Conservation (phyloP, 2,797 vertebrate species). For the Sitta carolinensis region DNA sequence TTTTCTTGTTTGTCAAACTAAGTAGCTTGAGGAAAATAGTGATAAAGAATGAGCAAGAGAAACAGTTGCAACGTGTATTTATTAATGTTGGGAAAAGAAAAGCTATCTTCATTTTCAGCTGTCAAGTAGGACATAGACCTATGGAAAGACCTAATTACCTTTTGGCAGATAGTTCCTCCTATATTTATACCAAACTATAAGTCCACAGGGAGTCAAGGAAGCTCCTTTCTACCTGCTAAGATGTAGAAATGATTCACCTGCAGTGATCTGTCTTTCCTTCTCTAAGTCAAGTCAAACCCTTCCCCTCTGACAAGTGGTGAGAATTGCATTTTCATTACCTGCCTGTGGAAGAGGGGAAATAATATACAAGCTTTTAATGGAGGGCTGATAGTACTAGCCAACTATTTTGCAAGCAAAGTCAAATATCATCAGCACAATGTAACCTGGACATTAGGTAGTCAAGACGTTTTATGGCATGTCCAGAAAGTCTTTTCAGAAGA, state of each 20-base stretch:
- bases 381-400: neutral
- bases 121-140: neutral
- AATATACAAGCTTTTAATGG: neutral
- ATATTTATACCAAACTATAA: neutral
- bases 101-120: neutral
- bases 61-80: neutral
- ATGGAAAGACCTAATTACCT: neutral
- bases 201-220: neutral
- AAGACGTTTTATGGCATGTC: neutral
- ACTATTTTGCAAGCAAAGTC: neutral
- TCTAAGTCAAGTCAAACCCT: neutral
- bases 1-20: neutral
- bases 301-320: neutral
- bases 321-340: neutral
- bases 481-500: neutral
- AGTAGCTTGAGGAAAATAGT: neutral
- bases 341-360: accelerated
- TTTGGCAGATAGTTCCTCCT: neutral
- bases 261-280: neutral
- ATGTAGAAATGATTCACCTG: neutral
- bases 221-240: neutral
- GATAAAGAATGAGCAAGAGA: neutral
- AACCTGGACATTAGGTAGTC: neutral
- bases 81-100: neutral
- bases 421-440: neutral